A percentile compares a stretch with the other conserved stretches of the same genome.
These are phyloP conservation scores for Temnothorax curvispinosus DNA, from an alignment of 1,140 invertebrate genomes.

Conservation along the genomic window DNA sequence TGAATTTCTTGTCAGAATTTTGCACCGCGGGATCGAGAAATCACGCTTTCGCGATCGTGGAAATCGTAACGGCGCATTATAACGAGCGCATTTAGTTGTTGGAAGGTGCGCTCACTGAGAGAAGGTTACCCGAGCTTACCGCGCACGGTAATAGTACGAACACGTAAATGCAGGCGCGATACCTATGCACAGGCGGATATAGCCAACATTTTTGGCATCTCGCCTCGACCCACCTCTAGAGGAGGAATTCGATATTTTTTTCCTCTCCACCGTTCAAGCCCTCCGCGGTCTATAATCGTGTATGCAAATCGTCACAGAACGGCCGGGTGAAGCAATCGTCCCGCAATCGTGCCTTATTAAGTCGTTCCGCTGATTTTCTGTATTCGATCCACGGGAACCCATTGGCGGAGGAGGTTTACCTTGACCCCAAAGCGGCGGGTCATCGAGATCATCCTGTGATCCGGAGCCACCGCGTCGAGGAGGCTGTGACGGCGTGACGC, in stretches of 20 bases:
- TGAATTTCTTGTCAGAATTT: neutral
- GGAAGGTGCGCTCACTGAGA: conserved; percentile 24
- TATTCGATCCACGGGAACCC: conserved; percentile 81
- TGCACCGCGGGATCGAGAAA: conserved; percentile 9
- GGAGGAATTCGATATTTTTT: conserved; percentile 56
- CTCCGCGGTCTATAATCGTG: conserved; percentile 83
- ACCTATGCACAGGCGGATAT: conserved; percentile 66
- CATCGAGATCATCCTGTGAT: conserved; percentile 67
- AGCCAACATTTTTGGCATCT: conserved; percentile 79
- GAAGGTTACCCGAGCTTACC: conserved; percentile 15
- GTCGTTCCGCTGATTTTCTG: conserved; percentile 83
- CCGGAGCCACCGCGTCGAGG: conserved; percentile 40
- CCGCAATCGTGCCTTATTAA: conserved; percentile 85
- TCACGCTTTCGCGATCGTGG: conserved; percentile 47
- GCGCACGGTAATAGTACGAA: conserved; percentile 60
- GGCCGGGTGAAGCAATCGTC: conserved; percentile 82
- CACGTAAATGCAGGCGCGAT: conserved; percentile 51
- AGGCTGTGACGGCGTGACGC: neutral
- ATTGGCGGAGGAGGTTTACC: conserved; percentile 78
- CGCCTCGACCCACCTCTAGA: conserved; percentile 69
- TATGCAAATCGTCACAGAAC: conserved; percentile 85
- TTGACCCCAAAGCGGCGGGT: conserved; percentile 80
- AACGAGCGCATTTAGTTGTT: conserved; percentile 12
- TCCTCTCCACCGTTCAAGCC: conserved; percentile 61
- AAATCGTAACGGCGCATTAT: conserved; percentile 41